Percentiles rank a stretch among this genome's conserved stretches.
Evolutionary conservation across 30 jellyfish, hydroid and myxozoan genomes (phyloP).

Genomic region (Pelagia noctiluca): DNA sequence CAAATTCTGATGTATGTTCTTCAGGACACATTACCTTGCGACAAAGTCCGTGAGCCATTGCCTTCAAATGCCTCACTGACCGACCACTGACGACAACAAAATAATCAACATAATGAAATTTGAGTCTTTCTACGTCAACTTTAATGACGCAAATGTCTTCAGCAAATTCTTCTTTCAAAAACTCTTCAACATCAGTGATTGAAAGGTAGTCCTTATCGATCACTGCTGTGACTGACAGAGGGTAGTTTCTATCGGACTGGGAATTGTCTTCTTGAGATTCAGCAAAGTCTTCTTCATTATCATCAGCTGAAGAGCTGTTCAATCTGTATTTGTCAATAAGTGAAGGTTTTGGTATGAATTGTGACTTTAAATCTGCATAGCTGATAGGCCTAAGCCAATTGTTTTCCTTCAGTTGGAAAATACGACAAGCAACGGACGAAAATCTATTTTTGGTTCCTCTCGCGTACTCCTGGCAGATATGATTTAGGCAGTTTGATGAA

Average conservation of each 20-base stretch:
- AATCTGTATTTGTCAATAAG: too few relatives aligned
- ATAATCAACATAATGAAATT: constrained; percentile 72
- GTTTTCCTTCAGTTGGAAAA: too few relatives aligned
- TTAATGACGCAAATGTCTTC: constrained; percentile 81
- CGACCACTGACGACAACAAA: constrained; percentile 80
- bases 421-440: too few relatives aligned
- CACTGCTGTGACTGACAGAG: constrained; percentile 2
- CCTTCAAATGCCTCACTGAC: constrained; percentile 71
- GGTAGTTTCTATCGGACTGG: background rate
- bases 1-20: too few relatives aligned
- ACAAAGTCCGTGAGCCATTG: constrained; percentile 69
- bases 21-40: constrained; percentile 78
- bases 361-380: too few relatives aligned
- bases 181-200: constrained; percentile 55
- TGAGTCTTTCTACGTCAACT: constrained; percentile 20
- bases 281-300: background rate
- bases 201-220: constrained; percentile 38
- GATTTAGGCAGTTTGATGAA: too few relatives aligned
- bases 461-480: too few relatives aligned
- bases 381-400: too few relatives aligned
- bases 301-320: background rate
- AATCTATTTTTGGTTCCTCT: too few relatives aligned
- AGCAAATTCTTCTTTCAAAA: constrained; percentile 50
- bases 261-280: background rate
- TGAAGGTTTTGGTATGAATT: too few relatives aligned